A percentile compares a stretch with the other conserved stretches of the same genome.
Conservation (phyloP, 2,888 invertebrate genomes). For the Morpho deidamia region DNA sequence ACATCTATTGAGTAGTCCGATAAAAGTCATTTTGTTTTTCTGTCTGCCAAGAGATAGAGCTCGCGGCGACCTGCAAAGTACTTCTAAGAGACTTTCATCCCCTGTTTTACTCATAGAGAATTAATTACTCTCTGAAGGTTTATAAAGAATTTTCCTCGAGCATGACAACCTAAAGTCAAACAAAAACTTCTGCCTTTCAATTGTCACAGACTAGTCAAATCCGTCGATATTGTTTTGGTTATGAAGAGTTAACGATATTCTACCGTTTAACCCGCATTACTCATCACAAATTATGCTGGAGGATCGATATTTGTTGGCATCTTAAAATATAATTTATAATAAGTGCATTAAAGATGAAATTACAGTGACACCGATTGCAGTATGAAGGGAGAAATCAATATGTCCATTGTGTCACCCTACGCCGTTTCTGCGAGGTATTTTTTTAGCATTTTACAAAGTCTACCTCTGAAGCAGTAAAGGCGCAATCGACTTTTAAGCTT, state of each 20-base stretch:
- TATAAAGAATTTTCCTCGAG: no score
- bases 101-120: no score
- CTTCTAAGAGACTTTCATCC: no score
- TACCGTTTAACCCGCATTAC: conserved; percentile 1
- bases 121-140: no score
- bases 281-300: conserved; percentile 20
- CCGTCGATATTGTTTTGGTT: background rate
- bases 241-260: conserved; percentile 15
- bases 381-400: conserved; percentile 52
- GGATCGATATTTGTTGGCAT: conserved; percentile 3
- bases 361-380: conserved; percentile 30
- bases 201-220: conserved; percentile 2
- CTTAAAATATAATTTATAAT: conserved; percentile 13
- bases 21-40: no score
- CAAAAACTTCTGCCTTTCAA: background rate
- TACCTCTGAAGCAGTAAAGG: background rate
- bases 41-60: no score
- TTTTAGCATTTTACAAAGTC: background rate
- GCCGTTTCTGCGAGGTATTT: conserved; percentile 47
- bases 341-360: conserved; percentile 33
- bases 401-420: conserved; percentile 45
- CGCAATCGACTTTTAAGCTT: background rate
- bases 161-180: no score
- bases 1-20: no score
- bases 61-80: no score